Evolutionary conservation across 1,140 invertebrate species (phyloP).

Genomic region (Bemisia tabaci): DNA sequence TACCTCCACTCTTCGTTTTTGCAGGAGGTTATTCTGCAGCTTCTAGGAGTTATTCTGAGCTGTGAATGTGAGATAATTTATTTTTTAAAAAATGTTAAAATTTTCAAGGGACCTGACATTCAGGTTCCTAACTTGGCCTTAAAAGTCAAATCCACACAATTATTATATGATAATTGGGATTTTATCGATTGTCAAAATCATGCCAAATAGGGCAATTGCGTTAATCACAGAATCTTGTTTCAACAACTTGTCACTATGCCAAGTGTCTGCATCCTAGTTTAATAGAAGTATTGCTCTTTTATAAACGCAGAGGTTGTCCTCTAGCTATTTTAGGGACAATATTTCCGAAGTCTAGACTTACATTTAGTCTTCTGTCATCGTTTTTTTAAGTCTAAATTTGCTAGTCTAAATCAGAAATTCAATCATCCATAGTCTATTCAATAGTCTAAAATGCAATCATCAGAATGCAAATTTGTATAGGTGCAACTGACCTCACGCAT

Average conservation of each 20-base stretch:
- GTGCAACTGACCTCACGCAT: too few relatives aligned
- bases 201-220: not conserved
- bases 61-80: not conserved
- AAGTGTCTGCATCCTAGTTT: not conserved
- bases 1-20: not conserved
- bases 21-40: not conserved
- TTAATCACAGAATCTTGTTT: not conserved
- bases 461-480: too few relatives aligned
- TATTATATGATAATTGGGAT: not conserved
- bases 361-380: not conserved
- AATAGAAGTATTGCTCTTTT: not conserved
- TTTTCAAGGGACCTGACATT: not conserved
- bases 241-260: not conserved
- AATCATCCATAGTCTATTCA: too few relatives aligned
- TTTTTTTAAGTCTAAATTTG: too few relatives aligned
- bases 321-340: not conserved
- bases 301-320: too few relatives aligned
- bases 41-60: not conserved
- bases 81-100: not conserved
- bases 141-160: not conserved
- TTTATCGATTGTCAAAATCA: not conserved
- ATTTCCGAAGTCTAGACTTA: not conserved
- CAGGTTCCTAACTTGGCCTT: not conserved
- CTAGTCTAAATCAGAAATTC: too few relatives aligned
- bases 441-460: too few relatives aligned